Conservation (phyloP, 2,888 invertebrate species). For the Myopa testacea region DNA sequence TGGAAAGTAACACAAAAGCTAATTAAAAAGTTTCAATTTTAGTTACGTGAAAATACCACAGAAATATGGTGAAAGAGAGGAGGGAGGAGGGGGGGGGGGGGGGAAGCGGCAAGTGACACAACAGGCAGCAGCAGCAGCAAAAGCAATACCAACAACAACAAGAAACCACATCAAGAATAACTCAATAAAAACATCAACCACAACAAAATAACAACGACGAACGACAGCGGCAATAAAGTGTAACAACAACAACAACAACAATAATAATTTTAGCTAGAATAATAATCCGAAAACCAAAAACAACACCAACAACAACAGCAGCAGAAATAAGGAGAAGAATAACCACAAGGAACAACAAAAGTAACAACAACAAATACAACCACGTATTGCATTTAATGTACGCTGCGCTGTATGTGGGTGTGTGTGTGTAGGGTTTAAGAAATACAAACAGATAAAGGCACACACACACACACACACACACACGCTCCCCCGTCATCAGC, state of each 20-base stretch:
- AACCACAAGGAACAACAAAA: too few relatives aligned
- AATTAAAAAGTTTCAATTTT: neutral
- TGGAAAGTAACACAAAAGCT: neutral
- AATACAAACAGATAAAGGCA: too few relatives aligned
- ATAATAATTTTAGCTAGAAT: neutral
- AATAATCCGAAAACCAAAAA: neutral
- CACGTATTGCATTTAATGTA: too few relatives aligned
- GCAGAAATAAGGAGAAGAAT: too few relatives aligned
- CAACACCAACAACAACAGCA: neutral
- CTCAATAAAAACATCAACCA: neutral
- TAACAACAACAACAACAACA: neutral
- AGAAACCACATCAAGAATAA: neutral
- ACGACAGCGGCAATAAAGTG: neutral
- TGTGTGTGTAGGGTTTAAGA: too few relatives aligned
- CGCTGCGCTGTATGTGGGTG: too few relatives aligned
- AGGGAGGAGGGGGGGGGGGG: too few relatives aligned
- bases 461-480: too few relatives aligned
- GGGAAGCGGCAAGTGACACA: neutral
- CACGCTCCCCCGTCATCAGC: too few relatives aligned
- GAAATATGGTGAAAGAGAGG: neutral
- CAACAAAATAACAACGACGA: neutral
- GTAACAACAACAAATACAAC: too few relatives aligned
- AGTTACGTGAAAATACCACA: neutral
- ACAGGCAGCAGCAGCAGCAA: neutral
- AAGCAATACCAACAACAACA: neutral